phyloP scores from a whole-genome alignment of 1,140 invertebrate genomes.

The Habropoda laboriosa region DNA sequence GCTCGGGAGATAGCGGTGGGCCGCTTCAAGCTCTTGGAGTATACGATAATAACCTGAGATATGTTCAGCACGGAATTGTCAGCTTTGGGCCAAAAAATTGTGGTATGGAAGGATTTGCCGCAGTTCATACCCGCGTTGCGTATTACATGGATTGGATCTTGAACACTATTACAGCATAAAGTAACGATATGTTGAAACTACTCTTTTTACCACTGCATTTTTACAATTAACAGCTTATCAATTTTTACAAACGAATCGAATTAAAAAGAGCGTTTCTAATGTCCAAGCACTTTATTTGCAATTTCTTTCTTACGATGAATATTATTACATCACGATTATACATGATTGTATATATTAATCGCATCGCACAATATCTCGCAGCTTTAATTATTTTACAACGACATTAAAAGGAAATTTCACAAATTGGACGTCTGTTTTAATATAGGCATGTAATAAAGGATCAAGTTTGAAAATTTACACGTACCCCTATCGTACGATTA shows the following conservation, averaged over 20 bases:
- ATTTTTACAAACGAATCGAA: background rate
- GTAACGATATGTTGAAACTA: background rate
- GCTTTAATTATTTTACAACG: background rate
- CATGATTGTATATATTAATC: background rate
- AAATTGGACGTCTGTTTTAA: background rate
- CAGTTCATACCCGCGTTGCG: slow-evolving; percentile 84
- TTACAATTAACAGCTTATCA: background rate
- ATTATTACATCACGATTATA: background rate
- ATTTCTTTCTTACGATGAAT: background rate
- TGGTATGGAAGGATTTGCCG: slow-evolving; percentile 83
- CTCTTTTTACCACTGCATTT: background rate
- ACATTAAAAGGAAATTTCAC: background rate
- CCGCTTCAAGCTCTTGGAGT: slow-evolving; percentile 75
- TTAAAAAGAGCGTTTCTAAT: background rate
- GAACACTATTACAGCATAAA: slow-evolving; percentile 79
- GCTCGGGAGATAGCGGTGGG: slow-evolving; percentile 82
- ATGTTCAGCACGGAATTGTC: slow-evolving; percentile 81
- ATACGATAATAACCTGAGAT: slow-evolving; percentile 69
- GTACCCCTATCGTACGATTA: background rate
- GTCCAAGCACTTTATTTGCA: background rate
- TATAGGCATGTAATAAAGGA: background rate
- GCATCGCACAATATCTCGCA: background rate
- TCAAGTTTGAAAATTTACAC: background rate
- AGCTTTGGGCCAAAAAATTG: slow-evolving; percentile 84
- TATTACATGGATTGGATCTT: slow-evolving; percentile 87